Conservation (phyloP, 2,113 vertebrate genomes). For the Phrynocephalus versicolor region DNA sequence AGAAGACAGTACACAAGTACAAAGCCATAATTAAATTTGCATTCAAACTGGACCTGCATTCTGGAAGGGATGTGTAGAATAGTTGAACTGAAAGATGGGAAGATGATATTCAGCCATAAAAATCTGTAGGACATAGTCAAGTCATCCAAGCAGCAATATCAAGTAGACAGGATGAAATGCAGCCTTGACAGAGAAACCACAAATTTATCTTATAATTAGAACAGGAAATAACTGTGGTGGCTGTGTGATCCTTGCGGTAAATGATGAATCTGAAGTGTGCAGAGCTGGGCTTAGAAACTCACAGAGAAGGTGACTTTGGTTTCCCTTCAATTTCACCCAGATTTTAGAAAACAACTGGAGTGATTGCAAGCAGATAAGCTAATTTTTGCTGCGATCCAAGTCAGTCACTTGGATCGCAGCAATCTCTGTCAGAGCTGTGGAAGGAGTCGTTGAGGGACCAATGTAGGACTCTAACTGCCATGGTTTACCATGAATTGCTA, state of each 20-base stretch:
- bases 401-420: background rate
- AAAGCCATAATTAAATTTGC: background rate
- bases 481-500: too few relatives aligned
- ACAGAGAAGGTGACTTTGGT: background rate
- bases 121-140: slow-evolving; percentile 13
- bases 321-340: background rate
- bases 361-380: background rate
- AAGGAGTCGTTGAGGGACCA: background rate
- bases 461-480: background rate
- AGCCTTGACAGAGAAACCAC: slow-evolving; percentile 19
- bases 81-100: background rate
- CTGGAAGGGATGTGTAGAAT: background rate
- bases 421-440: background rate
- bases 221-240: slow-evolving; percentile 39
- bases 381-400: too few relatives aligned
- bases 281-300: background rate
- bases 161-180: background rate
- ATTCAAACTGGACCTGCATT: fast-evolving
- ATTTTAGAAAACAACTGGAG: background rate
- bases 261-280: slow-evolving; percentile 4
- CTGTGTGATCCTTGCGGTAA: background rate
- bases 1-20: background rate
- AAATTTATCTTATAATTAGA: slow-evolving; percentile 38
- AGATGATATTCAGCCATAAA: background rate
- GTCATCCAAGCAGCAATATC: slow-evolving; percentile 20